A percentile compares a stretch with the other conserved stretches of the same genome.
Conservation (phyloP, 2,113 vertebrate genomes). For the Geococcyx californianus region DNA sequence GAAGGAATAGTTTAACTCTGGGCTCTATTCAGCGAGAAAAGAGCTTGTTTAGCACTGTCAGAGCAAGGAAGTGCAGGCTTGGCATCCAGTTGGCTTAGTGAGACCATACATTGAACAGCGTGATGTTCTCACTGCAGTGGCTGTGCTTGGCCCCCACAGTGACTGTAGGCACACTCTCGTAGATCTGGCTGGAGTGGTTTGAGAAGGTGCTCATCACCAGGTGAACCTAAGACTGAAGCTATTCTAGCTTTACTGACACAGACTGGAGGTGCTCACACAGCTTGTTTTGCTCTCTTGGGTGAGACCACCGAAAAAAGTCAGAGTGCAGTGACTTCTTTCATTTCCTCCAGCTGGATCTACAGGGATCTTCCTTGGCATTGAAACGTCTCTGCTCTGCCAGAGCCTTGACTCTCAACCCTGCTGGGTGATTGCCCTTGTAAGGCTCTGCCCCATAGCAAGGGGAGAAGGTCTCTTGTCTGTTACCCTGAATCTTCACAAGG, state of each 20-base stretch:
- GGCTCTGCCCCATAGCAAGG: background rate
- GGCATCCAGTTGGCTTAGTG: background rate
- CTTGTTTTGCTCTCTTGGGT: background rate
- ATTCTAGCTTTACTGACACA: background rate
- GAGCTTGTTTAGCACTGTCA: background rate
- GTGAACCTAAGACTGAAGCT: background rate
- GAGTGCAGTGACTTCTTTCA: background rate
- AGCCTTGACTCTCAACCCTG: background rate
- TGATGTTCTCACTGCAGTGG: fast-evolving
- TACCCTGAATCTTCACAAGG: background rate
- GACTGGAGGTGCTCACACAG: background rate
- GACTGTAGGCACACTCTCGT: background rate
- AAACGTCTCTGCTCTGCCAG: background rate
- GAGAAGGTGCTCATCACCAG: background rate
- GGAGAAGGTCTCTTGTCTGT: background rate
- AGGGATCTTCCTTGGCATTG: background rate
- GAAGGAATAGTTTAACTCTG: background rate
- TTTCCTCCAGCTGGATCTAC: slow-evolving; percentile 11
- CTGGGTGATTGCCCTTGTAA: background rate
- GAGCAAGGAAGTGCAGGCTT: background rate
- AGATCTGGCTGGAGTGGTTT: background rate
- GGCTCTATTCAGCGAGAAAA: background rate
- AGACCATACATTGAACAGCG: background rate
- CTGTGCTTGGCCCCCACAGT: background rate
- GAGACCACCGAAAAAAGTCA: background rate